phyloP scores from a whole-genome alignment of 2,888 invertebrate genomes.

The Zaprionus bogoriensis region DNA sequence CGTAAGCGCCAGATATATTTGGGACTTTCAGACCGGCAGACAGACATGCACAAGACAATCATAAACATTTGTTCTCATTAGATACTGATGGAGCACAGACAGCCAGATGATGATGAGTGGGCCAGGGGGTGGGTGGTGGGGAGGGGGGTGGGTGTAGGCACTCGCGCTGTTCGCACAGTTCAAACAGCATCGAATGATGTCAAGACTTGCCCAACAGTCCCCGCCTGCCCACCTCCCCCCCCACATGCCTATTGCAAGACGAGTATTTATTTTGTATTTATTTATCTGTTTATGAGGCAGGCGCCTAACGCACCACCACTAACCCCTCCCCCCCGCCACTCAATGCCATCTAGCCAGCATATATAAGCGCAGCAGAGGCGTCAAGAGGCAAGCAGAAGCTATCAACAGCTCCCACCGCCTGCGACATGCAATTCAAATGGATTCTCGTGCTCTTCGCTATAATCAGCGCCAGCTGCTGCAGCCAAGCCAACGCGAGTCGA shows the following conservation, averaged over 20 bases:
- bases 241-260: conserved; percentile 18
- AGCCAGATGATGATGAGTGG: too few relatives aligned
- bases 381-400: conserved; percentile 38
- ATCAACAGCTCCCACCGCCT: conserved; percentile 15
- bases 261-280: conserved; percentile 32
- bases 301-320: too few relatives aligned
- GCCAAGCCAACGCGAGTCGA: not conserved
- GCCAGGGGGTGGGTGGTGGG: not conserved
- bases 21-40: conserved; percentile 4
- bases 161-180: conserved; percentile 1
- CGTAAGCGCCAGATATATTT: conserved; percentile 16
- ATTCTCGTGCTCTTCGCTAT: conserved; percentile 22
- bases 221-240: not conserved
- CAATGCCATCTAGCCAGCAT: conserved; percentile 4
- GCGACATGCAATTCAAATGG: conserved; percentile 43
- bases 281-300: conserved; percentile 23
- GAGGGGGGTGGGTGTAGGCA: not conserved
- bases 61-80: conserved; percentile 2
- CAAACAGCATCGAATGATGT: conserved; percentile 49
- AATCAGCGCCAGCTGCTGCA: conserved; percentile 11
- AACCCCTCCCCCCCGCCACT: not conserved
- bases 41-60: conserved; percentile 5
- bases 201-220: conserved; percentile 48
- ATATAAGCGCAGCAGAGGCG: conserved; percentile 40
- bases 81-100: too few relatives aligned